Base-by-base conservation (phyloP, 2,797 vertebrate genomes). In the Valencia hispanica region DNA sequence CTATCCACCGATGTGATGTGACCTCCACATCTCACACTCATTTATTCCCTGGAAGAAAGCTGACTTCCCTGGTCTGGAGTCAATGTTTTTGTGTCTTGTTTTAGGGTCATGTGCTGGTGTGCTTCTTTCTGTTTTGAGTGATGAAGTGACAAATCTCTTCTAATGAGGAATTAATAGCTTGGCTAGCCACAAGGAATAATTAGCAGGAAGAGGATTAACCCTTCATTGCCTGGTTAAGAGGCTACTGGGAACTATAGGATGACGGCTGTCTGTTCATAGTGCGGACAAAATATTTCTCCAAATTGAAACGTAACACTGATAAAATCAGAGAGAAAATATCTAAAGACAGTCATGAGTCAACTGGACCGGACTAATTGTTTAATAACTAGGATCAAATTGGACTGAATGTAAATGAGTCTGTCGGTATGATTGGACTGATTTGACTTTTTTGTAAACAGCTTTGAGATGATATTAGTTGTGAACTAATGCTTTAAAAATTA, bases 101-200 rank as follows among this genome's bases (percentile, higher is more conserved):
- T 68, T 82, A 70, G 63, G 41, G 0, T 61, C 79, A 79, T 20
- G 15, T 5, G 61, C 20, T 70, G 22, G 12, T 80, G 48, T 5
- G 0, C 59, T 51, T 82, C 73, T 82, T 70, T 68, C 63, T 80
- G 63, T 84, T 84, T 88, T 93, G 90, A 92, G 91, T 84, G 84
- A 91, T 93, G 90, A 69, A 1, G 92, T 89, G 91, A 94, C 73
- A 93, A 94, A 95, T 95, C 90, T 89, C 89, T 87, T 89, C 86
- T 95, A 95, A 96, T 94, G 91, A 94, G 91, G 90, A 92, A 91
- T 95, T 94, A 92, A 92, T 93, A 75, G 89, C 88, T 89, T 87
- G 88, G 89, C 79, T 80, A 80, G 48, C 41, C 75, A 71, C 50
- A 70, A 80, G 79, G 74, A 84, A 79, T 80, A 91, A 92, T 94